Evolutionary conservation across 2,797 vertebrate species (phyloP).

Genomic region (Protosalanx chinensis): DNA sequence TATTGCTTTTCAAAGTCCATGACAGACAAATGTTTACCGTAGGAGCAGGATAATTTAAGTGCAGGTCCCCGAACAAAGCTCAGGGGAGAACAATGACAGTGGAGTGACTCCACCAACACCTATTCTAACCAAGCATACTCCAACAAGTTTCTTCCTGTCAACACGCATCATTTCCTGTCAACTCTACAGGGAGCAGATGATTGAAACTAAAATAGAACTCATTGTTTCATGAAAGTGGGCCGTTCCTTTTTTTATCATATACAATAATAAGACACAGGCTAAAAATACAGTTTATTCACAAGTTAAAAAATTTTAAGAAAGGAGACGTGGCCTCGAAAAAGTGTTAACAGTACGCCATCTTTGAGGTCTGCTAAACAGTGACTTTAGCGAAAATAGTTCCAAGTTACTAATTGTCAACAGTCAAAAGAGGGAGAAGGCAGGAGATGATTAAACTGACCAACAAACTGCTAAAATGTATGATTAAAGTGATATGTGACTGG

Average conservation of each 20-base stretch:
- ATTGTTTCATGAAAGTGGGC: conserved; percentile 5
- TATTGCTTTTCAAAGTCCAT: neutral
- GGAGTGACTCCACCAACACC: neutral
- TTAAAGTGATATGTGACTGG: neutral
- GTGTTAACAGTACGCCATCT: neutral
- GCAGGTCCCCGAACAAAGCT: neutral
- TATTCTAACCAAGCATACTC: neutral
- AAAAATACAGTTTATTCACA: neutral
- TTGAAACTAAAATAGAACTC: neutral
- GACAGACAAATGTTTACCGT: neutral
- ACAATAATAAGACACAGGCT: neutral
- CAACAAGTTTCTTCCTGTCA: neutral
- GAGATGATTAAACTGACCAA: no score
- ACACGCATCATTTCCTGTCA: neutral
- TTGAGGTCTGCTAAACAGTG: neutral
- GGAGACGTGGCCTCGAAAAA: neutral
- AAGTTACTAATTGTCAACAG: no score
- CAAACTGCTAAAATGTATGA: no score
- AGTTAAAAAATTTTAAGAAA: neutral
- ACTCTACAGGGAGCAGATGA: neutral
- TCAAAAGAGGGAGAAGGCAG: no score
- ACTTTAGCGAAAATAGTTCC: neutral
- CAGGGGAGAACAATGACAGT: neutral
- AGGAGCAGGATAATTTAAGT: neutral
- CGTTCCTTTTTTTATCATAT: neutral